Conservation (phyloP, 2,797 vertebrate species). For the Pseudochromis fuscus region DNA sequence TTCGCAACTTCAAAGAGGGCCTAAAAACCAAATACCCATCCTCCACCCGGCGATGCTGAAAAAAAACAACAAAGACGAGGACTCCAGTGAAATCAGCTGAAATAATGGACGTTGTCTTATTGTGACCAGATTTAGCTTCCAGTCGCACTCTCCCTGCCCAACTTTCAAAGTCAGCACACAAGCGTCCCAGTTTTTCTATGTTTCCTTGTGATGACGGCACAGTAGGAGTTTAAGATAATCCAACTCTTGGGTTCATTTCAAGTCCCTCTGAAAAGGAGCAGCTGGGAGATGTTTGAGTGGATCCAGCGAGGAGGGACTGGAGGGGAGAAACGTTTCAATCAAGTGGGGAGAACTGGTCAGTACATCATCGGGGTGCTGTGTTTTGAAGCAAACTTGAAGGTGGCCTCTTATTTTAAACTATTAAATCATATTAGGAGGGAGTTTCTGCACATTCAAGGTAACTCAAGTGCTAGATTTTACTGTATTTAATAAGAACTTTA, state of each 20-base stretch:
- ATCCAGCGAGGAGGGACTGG: conserved; percentile 1
- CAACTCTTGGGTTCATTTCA: conserved; percentile 26
- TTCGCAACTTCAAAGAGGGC: conserved; percentile 92
- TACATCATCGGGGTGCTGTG: not conserved
- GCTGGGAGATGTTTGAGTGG: conserved; percentile 20
- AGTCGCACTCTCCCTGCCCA: conserved; percentile 1
- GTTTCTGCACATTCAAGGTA: too few relatives aligned
- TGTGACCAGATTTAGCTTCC: conserved; percentile 20
- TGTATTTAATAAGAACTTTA: too few relatives aligned
- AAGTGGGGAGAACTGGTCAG: not conserved
- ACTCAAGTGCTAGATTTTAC: too few relatives aligned
- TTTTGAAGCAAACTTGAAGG: not conserved
- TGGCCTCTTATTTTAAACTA: too few relatives aligned
- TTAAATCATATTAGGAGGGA: too few relatives aligned
- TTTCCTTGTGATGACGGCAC: conserved; percentile 12
- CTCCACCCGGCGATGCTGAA: conserved; percentile 89
- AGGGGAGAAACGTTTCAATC: conserved; percentile 23
- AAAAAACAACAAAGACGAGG: not conserved
- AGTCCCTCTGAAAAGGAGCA: conserved; percentile 33
- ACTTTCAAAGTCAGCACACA: conserved; percentile 10
- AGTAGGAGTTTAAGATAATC: conserved; percentile 28
- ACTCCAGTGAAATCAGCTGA: conserved; percentile 7
- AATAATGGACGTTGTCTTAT: conserved; percentile 13
- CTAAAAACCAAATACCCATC: conserved; percentile 91
- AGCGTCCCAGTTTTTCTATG: conserved; percentile 8